Evolutionary conservation across 2,797 vertebrate species (phyloP), one percentile per base, ranked within the genome.

Genomic region (Meda fulgida): DNA sequence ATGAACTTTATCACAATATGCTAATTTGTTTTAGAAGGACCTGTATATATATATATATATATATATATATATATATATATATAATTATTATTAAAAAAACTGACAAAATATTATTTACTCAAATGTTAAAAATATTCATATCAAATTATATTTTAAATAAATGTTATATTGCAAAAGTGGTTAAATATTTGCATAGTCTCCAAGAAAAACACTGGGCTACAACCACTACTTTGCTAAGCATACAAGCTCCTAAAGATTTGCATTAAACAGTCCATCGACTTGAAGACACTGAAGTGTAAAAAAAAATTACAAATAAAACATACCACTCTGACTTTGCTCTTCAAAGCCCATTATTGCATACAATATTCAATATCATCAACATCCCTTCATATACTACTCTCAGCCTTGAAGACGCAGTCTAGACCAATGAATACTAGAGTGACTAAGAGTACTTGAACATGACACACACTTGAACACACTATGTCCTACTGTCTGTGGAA

Each of bases 391-490:
- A 94, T 93, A 91, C 92, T 93, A 94, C 93, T 43, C 26, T 92
- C 91, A 93, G 91, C 93, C 93, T 43, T n/a, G n/a, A n/a, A n/a
- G n/a, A n/a, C 26, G 91, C 94, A 93, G 91, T 91, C 90, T 91
- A 92, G 92, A 93, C 92, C 93, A 93, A 94, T 94, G 93, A 89
- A 94, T 94, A 91, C 92, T 91, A 93, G 93, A 93, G 91, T 93
- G 86, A 73, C 38, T 71, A 80, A 34, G 89, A 92, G 90, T 2
- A 70, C 66, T 55, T 31, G n/a, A 73, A 60, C 91, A 18, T 90
- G 91, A 91, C 92, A 93, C 91, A 90, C 89, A 90, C 85, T 81
- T 81, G 38, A 46, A 72, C 38, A 46, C 36, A 38, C 67, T 2
- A 46, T 48, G 26, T 66, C 26, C 60, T 43, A 36, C 78, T n/a